These are phyloP conservation scores for Todiramphus saurophagus DNA, from an alignment of 2,113 vertebrate species.

Conservation along the genomic window DNA sequence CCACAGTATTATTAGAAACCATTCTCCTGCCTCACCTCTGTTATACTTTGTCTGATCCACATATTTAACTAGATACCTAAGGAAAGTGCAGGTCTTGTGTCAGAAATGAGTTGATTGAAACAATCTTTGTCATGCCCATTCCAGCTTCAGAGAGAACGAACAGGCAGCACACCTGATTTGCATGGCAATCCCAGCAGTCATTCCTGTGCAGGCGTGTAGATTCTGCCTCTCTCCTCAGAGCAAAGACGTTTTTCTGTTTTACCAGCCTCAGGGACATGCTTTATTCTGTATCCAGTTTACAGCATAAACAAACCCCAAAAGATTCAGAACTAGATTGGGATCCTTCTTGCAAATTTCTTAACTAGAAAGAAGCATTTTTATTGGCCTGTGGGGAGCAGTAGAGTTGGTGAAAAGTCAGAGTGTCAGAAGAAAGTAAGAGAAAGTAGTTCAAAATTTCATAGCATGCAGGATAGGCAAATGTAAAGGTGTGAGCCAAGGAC, in stretches of 20 bases:
- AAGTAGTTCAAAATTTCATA: background rate
- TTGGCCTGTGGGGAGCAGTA: background rate
- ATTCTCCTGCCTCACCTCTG: background rate
- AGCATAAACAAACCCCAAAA: background rate
- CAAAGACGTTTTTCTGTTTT: background rate
- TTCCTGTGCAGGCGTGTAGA: background rate
- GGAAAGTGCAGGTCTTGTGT: background rate
- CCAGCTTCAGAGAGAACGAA: background rate
- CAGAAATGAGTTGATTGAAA: background rate
- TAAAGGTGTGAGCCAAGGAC: rapidly evolving
- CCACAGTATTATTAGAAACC: background rate
- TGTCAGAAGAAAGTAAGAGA: background rate
- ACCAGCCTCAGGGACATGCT: background rate
- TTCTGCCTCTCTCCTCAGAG: background rate
- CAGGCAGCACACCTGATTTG: background rate
- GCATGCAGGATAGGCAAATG: background rate
- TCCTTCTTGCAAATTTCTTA: background rate
- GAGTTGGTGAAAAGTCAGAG: background rate
- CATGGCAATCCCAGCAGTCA: background rate
- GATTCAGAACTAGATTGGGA: background rate
- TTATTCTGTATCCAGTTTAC: background rate
- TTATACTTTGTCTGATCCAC: background rate
- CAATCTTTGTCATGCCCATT: background rate
- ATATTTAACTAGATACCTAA: background rate
- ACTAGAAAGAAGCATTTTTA: background rate